Evolutionary conservation across 2,797 vertebrate genomes (phyloP).

Genomic region (Brotula barbata): DNA sequence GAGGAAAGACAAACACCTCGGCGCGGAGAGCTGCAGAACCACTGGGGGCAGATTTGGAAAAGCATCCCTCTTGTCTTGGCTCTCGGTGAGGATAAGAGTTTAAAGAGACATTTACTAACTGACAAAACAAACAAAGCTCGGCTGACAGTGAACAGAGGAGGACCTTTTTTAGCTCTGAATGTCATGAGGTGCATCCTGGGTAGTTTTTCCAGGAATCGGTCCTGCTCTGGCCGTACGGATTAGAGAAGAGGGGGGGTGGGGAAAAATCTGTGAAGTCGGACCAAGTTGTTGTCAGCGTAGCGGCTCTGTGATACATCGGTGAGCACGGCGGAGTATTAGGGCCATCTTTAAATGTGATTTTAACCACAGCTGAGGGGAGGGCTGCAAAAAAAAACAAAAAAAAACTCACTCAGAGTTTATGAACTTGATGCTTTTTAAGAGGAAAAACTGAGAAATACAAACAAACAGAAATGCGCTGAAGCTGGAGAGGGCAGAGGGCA

Average conservation of each 20-base stretch:
- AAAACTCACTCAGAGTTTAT: too few relatives aligned
- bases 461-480: too few relatives aligned
- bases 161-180: conserved; percentile 28
- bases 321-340: too few relatives aligned
- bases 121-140: conserved; percentile 52
- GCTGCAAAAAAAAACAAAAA: too few relatives aligned
- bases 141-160: conserved; percentile 21
- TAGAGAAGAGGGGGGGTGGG: not conserved
- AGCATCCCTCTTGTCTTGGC: conserved; percentile 38
- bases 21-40: conserved; percentile 25
- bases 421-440: too few relatives aligned
- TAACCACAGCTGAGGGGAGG: too few relatives aligned
- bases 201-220: conserved; percentile 45
- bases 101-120: conserved; percentile 46
- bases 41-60: conserved; percentile 43
- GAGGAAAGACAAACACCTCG: conserved; percentile 42
- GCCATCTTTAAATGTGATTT: too few relatives aligned
- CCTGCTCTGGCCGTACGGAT: conserved; percentile 5
- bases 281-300: conserved; percentile 35
- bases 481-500: too few relatives aligned
- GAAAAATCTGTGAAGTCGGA: conserved; percentile 16
- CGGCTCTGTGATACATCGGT: conserved; percentile 3
- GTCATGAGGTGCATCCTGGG: conserved; percentile 41
- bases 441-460: too few relatives aligned
- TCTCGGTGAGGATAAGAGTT: conserved; percentile 40